Base-by-base conservation (phyloP, 2,888 invertebrate genomes). In the Plagodis pulveraria region DNA sequence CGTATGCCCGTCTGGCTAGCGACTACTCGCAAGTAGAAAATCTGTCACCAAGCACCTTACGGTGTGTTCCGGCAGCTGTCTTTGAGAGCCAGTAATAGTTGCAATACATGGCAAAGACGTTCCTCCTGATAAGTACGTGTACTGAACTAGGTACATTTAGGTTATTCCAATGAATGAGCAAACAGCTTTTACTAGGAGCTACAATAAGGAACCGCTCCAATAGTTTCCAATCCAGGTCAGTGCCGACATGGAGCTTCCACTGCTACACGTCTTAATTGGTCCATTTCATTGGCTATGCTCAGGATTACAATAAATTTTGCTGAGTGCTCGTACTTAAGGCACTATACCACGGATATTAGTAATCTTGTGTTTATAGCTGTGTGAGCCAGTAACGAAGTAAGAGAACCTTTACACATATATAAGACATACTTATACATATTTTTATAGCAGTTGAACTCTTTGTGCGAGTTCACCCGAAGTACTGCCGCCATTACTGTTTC, bases 271-370 rank as follows among this genome's bases (percentile, higher is more conserved):
- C 47, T 53, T 69, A 64, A 71, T 72, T 65, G 57, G 63, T 63
- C 67, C 62, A 57, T 69, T 63, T 56, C 61, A 68, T 65, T 63
- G 64, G 56, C 50, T 60, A 61, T 58, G 56, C 56, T 49, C 63
- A 58, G 63, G 67, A 70, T 69, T 66, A 66, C 67, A 70, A 70
- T 72, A 68, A 70, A 71, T 73, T 75, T 64, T 33, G 57, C 34
- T 50, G 56, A 71, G 56, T 60, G 53, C 45, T 49, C 41, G 36
- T 45, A 22, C 22, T 22, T 22, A 22, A 45, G 12, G 34, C 36
- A 32, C 35, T n/a, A n/a, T n/a, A n/a, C n/a, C n/a, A n/a, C n/a
- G n/a, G n/a, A n/a, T n/a, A n/a, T n/a, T n/a, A n/a, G n/a, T n/a
- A n/a, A n/a, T n/a, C n/a, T n/a, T n/a, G n/a, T n/a, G n/a, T n/a